Base-by-base conservation (phyloP, 2,888 invertebrate genomes). In the Philaethria dido region DNA sequence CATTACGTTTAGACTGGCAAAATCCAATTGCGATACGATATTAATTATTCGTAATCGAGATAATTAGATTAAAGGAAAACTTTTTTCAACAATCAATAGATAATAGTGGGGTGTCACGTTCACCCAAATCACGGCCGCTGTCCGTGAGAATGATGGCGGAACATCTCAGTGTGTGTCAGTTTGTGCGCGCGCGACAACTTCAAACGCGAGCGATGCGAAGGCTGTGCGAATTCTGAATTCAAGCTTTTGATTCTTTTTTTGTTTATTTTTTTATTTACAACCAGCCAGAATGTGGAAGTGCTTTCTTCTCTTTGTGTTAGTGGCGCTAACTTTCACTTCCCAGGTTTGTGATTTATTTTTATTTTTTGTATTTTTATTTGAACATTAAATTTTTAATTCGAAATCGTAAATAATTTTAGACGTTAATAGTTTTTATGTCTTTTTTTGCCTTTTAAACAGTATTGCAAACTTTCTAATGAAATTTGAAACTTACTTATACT, bases 241-340 rank as follows among this genome's bases (percentile, higher is more conserved):
- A 72, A 83, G 79, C 80, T 81, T 80, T 74, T 69, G 79, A 77
- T 77, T 36, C 9, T 36, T 78, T 71, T 72, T 55, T 63, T 76
- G 74, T 74, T 77, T 80, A 73, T 76, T 78, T 76, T 70, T 76
- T 75, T 70, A 16, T 52, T 29, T 18, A 16, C 5, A 77, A 79
- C 73, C 77, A 81, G 72, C 76, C 80, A 86, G 75, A 75, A 92
- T 91, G 91, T 87, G 85, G 83, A 88, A 87, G 87, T 86, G 85
- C 76, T 78, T 80, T 78, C 81, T 84, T 74, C 76, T 87, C 77
- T 82, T 91, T 72, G 83, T 90, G 85, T 71, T 83, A 75, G 82
- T 85, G 75, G 77, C 80, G 67, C 75, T 83, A 74, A 84, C 86
- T 86, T 87, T 88, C 83, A 84, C 85, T 81, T 77, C 73, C 48